Percentiles rank a stretch among this genome's conserved stretches.
Evolutionary conservation across 2,888 invertebrate genomes (phyloP).

Genomic region (Scaptomyza polygonia): DNA sequence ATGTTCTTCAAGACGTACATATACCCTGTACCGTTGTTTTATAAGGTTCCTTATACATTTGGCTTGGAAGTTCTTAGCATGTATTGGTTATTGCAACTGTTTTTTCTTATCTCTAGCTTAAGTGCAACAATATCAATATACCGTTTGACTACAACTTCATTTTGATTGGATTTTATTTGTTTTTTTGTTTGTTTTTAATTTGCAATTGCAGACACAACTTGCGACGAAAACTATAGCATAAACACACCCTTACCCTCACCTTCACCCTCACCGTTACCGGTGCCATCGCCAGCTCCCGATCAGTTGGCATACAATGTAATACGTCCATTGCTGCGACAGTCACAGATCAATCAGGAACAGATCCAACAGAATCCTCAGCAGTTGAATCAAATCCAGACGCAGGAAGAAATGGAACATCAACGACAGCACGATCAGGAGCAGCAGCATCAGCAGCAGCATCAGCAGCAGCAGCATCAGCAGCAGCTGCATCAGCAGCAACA

Average conservation of each 20-base stretch:
- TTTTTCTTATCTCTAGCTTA: no score
- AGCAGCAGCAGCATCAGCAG: constrained; percentile 26
- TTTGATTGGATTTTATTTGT: not conserved
- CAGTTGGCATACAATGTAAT: constrained; percentile 71
- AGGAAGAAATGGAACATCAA: not conserved
- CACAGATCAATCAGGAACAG: constrained; percentile 51
- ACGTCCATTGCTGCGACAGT: constrained; percentile 78
- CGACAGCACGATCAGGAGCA: constrained; percentile 5
- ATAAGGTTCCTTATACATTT: not conserved
- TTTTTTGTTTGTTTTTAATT: not conserved
- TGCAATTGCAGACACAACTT: constrained; percentile 68
- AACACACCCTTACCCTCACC: no score
- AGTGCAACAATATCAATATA: no score
- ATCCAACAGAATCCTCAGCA: constrained; percentile 32
- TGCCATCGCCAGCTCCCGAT: constrained; percentile 68
- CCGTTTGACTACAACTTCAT: no score
- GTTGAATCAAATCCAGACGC: constrained; percentile 54
- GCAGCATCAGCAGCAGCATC: not conserved
- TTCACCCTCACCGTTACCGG: constrained; percentile 22
- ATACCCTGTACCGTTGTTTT: not conserved
- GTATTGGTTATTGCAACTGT: no score
- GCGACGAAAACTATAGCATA: no score
- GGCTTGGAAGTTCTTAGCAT: no score
- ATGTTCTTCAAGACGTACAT: not conserved
- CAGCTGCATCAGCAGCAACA: constrained; percentile 13